Evolutionary conservation across 2,888 invertebrate species (phyloP).

Genomic region (Ophion slaviceki): DNA sequence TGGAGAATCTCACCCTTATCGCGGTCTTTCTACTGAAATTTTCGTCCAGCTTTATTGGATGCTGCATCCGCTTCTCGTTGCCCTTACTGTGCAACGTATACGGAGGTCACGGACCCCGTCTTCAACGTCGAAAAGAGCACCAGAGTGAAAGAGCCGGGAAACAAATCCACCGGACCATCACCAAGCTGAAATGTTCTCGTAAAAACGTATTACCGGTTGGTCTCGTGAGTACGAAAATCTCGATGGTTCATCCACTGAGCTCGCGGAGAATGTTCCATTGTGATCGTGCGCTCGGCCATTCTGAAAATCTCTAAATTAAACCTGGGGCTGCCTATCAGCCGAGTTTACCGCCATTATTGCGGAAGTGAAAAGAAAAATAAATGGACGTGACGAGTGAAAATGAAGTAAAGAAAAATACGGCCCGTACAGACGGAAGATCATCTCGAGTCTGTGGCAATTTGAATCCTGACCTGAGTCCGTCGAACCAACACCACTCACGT

Average conservation of each 20-base stretch:
- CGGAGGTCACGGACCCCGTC: slow-evolving; percentile 20
- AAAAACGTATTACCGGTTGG: slow-evolving; percentile 42
- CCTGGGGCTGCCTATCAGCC: slow-evolving; percentile 16
- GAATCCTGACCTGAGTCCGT: background rate
- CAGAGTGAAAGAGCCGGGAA: slow-evolving; percentile 15
- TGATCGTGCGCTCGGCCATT: slow-evolving; percentile 18
- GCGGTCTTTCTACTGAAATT: slow-evolving; percentile 9
- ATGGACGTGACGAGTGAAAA: background rate
- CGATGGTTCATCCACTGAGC: slow-evolving; percentile 8
- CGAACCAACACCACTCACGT: background rate
- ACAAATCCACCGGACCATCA: background rate
- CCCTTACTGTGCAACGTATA: background rate
- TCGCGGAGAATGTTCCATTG: slow-evolving; percentile 9
- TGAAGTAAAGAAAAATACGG: background rate
- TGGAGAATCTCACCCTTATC: background rate
- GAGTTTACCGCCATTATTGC: background rate
- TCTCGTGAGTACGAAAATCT: slow-evolving; percentile 16
- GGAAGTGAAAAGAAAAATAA: slow-evolving; percentile 11
- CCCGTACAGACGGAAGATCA: slow-evolving; percentile 19
- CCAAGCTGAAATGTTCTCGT: slow-evolving; percentile 39
- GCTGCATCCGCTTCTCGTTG: background rate
- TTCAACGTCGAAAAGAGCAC: background rate
- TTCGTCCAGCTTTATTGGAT: slow-evolving; percentile 15
- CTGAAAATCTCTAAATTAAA: slow-evolving; percentile 25
- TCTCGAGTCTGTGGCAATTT: background rate